These are phyloP conservation scores for Oxyruncus cristatus DNA, from an alignment of 2,113 vertebrate species.

Conservation along the genomic window DNA sequence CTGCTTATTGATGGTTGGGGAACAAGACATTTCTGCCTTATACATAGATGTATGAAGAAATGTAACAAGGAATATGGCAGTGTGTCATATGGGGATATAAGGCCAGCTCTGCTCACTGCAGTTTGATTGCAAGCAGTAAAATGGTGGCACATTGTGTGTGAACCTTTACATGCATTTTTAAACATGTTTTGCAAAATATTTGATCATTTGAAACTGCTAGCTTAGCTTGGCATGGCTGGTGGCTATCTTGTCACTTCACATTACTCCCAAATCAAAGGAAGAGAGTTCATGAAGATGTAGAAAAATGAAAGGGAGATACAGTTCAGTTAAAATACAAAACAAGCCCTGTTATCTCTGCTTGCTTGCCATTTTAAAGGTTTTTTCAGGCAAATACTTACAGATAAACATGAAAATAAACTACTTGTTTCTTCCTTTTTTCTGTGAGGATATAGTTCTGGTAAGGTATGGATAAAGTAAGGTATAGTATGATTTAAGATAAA, in stretches of 20 bases:
- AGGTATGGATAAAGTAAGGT: background rate
- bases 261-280: background rate
- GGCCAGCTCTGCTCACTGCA: background rate
- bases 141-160: background rate
- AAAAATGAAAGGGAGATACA: background rate
- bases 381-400: background rate
- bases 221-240: background rate
- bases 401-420: background rate
- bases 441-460: background rate
- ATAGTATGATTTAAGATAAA: background rate
- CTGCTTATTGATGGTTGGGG: background rate
- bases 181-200: background rate
- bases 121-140: background rate
- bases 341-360: background rate
- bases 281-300: background rate
- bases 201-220: background rate
- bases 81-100: background rate
- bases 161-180: background rate
- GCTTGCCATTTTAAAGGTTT: background rate
- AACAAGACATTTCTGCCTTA: background rate
- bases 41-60: background rate
- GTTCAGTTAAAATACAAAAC: background rate
- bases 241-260: slow-evolving; percentile 14
- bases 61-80: background rate
- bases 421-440: background rate